These are phyloP conservation scores for Ferdinandea cuprea DNA, from an alignment of 2,888 invertebrate species.

Conservation along the genomic window DNA sequence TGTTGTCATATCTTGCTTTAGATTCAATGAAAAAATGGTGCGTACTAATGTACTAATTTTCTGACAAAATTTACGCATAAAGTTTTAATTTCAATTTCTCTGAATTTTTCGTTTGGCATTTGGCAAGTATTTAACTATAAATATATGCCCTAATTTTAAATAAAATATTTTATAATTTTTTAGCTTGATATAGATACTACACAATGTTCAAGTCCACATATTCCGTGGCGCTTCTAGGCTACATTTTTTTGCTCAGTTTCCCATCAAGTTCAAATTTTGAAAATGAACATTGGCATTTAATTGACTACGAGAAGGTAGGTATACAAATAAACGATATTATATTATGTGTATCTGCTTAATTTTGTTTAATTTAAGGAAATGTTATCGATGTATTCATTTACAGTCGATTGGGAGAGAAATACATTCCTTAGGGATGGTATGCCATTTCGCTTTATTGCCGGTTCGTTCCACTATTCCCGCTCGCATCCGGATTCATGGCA, in stretches of 20 bases:
- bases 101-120: too few relatives aligned
- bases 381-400: constrained; percentile 82
- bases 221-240: constrained; percentile 36
- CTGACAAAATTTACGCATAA: too few relatives aligned
- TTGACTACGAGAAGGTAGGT: constrained; percentile 54
- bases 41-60: too few relatives aligned
- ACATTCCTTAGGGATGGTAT: constrained; percentile 89
- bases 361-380: constrained; percentile 14
- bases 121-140: too few relatives aligned
- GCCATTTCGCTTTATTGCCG: constrained; percentile 89
- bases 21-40: too few relatives aligned
- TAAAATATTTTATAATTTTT: background rate
- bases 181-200: constrained; percentile 15
- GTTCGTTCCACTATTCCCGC: constrained; percentile 94
- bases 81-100: too few relatives aligned
- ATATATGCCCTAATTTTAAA: background rate
- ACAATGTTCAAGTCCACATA: constrained; percentile 33
- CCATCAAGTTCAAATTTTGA: constrained; percentile 18
- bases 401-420: constrained; percentile 85
- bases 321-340: constrained; percentile 15
- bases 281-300: constrained; percentile 49
- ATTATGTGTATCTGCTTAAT: constrained; percentile 26
- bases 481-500: constrained; percentile 91
- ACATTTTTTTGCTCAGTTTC: constrained; percentile 34
- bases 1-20: too few relatives aligned